phyloP scores from a whole-genome alignment of 2,113 vertebrate species.

The Pangasianodon hypophthalmus region DNA sequence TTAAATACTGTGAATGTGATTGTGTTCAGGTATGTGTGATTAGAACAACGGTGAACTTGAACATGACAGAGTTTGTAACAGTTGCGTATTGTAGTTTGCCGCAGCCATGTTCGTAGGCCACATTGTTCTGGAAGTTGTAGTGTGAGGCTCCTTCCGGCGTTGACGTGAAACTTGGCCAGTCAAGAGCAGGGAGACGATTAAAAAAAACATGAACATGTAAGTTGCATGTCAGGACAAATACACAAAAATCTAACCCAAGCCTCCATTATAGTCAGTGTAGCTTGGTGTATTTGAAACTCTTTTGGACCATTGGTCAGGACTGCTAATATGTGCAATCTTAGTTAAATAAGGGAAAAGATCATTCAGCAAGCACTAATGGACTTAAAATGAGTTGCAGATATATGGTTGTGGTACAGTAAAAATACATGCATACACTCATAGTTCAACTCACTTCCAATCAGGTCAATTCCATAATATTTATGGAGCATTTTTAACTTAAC shows the following conservation, averaged over 20 bases:
- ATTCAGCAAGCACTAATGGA: not conserved
- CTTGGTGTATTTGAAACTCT: not conserved
- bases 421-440: not conserved
- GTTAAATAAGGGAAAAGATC: not conserved
- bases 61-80: not conserved
- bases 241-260: not conserved
- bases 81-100: too few relatives aligned
- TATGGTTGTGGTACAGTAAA: not conserved
- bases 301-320: not conserved
- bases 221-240: not conserved
- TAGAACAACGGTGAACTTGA: not conserved
- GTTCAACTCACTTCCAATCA: not conserved
- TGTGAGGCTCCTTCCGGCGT: not conserved
- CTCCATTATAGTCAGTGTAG: not conserved
- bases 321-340: not conserved
- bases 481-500: not conserved
- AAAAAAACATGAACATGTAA: not conserved
- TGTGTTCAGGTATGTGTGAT: not conserved
- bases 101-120: not conserved
- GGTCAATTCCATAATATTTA: not conserved
- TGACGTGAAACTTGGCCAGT: not conserved
- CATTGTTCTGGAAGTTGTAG: not conserved
- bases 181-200: not conserved
- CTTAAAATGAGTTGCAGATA: not conserved
- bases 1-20: too few relatives aligned